Conservation (phyloP, 2,888 invertebrate species). For the Netelia virgata region DNA sequence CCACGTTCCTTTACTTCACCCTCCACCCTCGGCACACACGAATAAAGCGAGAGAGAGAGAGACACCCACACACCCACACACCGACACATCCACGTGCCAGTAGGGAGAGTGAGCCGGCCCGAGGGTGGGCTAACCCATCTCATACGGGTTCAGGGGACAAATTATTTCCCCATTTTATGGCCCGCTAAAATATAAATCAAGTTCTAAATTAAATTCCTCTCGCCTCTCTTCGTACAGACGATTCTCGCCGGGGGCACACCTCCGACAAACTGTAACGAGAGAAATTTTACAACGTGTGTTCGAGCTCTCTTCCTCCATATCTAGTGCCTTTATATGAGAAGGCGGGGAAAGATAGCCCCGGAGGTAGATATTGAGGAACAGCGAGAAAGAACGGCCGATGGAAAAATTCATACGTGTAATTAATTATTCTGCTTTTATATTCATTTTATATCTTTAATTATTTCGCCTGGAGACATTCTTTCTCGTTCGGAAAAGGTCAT, state of each 20-base stretch:
- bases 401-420: not conserved
- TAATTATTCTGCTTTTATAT: not conserved
- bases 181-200: conserved; percentile 84
- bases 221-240: conserved; percentile 64
- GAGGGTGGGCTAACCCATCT: conserved; percentile 76
- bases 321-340: conserved; percentile 19
- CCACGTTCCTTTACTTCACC: conserved; percentile 28
- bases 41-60: conserved; percentile 37
- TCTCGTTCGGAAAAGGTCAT: too few relatives aligned
- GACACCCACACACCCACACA: not conserved
- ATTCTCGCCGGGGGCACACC: conserved; percentile 52
- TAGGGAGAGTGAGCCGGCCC: conserved; percentile 48
- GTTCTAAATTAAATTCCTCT: conserved; percentile 84
- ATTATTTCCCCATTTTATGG: conserved; percentile 84
- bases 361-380: not conserved
- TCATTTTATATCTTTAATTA: not conserved
- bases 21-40: conserved; percentile 12
- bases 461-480: not conserved
- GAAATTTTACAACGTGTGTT: conserved; percentile 80
- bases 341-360: not conserved
- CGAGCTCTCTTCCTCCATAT: conserved; percentile 38
- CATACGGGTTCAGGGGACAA: conserved; percentile 83
- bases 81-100: too few relatives aligned
- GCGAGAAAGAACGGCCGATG: not conserved
- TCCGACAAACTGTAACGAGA: conserved; percentile 81